A percentile compares a stretch with the other conserved stretches of the same genome.
These are phyloP conservation scores for Aquatica leii DNA, from an alignment of 2,888 invertebrate genomes.

Conservation along the genomic window DNA sequence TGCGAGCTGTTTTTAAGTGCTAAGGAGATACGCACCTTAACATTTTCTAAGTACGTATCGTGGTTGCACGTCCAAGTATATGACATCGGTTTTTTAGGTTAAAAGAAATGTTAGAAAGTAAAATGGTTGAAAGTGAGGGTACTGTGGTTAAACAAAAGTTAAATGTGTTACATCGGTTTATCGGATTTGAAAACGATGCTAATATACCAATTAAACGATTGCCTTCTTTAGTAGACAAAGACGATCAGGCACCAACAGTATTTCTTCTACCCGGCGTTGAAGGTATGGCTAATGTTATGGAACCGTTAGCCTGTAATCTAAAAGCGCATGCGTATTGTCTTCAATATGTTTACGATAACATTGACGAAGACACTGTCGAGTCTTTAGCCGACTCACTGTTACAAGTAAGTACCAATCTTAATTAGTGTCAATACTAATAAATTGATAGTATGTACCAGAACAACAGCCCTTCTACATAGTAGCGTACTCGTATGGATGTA, in stretches of 20 bases:
- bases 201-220: conserved; percentile 63
- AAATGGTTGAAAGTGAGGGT: conserved; percentile 56
- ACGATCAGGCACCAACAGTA: conserved; percentile 56
- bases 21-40: conserved; percentile 84
- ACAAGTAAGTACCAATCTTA: conserved; percentile 66
- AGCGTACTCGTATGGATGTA: conserved; percentile 89
- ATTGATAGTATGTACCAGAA: conserved; percentile 52
- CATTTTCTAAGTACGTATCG: conserved; percentile 69
- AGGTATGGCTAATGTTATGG: conserved; percentile 67
- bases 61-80: neutral
- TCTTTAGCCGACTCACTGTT: conserved; percentile 64
- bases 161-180: conserved; percentile 38
- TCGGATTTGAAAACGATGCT: conserved; percentile 68
- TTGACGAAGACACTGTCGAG: conserved; percentile 59
- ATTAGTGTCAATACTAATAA: conserved; percentile 28
- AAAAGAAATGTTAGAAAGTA: conserved; percentile 64
- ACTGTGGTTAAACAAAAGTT: neutral
- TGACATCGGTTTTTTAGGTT: conserved; percentile 55
- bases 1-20: conserved; percentile 87
- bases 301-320: conserved; percentile 63
- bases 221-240: conserved; percentile 20
- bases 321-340: conserved; percentile 64
- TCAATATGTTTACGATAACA: conserved; percentile 62
- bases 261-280: conserved; percentile 75
- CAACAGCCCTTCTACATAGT: conserved; percentile 74